Conservation (phyloP, 2,797 vertebrate genomes). For the Poeciliopsis gracilis region DNA sequence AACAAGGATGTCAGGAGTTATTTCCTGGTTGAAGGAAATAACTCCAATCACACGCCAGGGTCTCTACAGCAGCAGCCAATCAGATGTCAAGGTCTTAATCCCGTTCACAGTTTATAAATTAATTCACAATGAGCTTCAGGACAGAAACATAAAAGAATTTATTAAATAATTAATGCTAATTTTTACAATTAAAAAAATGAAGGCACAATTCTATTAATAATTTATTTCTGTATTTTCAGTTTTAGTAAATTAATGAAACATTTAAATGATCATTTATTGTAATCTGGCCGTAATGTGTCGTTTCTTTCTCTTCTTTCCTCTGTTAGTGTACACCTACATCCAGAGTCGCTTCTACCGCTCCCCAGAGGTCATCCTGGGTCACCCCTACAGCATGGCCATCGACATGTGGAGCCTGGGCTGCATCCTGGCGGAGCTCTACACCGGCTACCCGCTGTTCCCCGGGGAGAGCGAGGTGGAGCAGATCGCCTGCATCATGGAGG, state of each 20-base stretch:
- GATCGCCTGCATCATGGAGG: constrained; percentile 96
- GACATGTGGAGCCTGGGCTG: constrained; percentile 98
- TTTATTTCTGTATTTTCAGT: neutral
- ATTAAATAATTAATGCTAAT: neutral
- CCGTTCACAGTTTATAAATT: neutral
- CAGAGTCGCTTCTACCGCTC: constrained; percentile 96
- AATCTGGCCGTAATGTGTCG: neutral
- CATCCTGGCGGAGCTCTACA: constrained; percentile 91
- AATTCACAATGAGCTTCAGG: neutral
- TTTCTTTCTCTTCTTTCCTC: accelerated
- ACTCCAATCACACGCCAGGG: neutral
- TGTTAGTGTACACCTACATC: constrained; percentile 91
- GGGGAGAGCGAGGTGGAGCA: constrained; percentile 94
- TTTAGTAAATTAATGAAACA: neutral
- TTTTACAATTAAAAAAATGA: neutral
- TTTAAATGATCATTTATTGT: neutral
- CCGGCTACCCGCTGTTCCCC: constrained; percentile 89
- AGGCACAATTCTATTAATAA: neutral
- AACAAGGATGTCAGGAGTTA: neutral
- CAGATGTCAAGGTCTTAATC: too few species aligned
- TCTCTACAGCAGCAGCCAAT: neutral
- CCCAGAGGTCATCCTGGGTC: constrained; percentile 94
- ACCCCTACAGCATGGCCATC: constrained; percentile 91
- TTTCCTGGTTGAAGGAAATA: neutral
- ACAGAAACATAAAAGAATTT: neutral